These are phyloP conservation scores for Lepisosteus oculatus DNA, from an alignment of 2,113 vertebrate species.

Conservation along the genomic window DNA sequence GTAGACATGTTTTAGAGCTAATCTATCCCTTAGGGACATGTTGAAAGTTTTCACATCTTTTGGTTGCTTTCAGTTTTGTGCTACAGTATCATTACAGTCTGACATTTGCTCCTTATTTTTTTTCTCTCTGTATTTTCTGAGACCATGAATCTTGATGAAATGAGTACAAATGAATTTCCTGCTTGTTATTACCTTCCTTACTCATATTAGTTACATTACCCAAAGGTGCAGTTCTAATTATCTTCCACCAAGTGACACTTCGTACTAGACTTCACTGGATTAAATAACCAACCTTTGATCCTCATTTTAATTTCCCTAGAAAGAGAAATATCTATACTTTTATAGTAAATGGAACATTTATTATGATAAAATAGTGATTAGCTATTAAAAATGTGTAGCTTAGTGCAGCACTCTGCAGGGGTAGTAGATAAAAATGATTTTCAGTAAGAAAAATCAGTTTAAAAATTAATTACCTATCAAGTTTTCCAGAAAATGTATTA, in stretches of 20 bases:
- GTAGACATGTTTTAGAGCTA: not conserved
- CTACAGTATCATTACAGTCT: conserved; percentile 5
- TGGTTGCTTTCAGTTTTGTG: conserved; percentile 3
- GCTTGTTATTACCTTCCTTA: conserved; percentile 29
- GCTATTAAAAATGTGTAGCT: conserved; percentile 15
- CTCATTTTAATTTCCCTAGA: conserved; percentile 42
- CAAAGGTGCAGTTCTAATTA: conserved; percentile 40
- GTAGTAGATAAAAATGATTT: too few species aligned
- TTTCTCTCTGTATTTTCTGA: not conserved
- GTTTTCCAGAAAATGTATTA: too few species aligned
- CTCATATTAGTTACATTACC: conserved; percentile 36
- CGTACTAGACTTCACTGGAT: conserved; percentile 37
- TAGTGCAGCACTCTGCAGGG: too few species aligned
- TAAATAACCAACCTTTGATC: conserved; percentile 38
- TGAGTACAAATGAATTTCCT: conserved; percentile 32
- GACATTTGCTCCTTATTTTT: not conserved
- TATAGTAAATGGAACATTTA: conserved; percentile 33
- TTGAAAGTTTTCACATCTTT: conserved; percentile 8
- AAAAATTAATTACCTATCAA: too few species aligned
- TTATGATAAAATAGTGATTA: conserved; percentile 20
- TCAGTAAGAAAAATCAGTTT: too few species aligned
- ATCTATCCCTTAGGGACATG: not conserved
- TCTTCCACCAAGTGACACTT: conserved; percentile 40
- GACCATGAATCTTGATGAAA: conserved; percentile 20
- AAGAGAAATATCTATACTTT: conserved; percentile 29